Evolutionary conservation across 2,113 vertebrate genomes (phyloP).

Genomic region (Pollimyrus isidori): DNA sequence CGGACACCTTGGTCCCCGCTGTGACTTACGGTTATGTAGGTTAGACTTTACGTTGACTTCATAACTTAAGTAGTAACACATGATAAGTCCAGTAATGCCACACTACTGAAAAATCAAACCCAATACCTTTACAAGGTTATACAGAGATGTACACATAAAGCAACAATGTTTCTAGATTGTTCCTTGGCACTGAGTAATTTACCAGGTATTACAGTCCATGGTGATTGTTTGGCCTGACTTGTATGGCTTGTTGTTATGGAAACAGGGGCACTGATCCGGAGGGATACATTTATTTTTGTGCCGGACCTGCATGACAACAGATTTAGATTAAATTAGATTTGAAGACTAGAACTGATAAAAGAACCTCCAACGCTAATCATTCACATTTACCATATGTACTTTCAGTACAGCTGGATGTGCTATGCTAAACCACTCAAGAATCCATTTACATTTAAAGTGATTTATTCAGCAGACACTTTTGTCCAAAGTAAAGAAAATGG

Average conservation of each 20-base stretch:
- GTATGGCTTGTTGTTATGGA: slow-evolving; percentile 79
- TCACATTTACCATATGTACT: not conserved
- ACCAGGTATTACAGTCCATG: slow-evolving; percentile 90
- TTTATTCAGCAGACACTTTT: not conserved
- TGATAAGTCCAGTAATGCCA: not conserved
- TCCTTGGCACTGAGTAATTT: slow-evolving; percentile 33
- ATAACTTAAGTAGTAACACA: not conserved
- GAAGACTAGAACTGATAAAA: not conserved
- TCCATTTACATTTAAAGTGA: not conserved
- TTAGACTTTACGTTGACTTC: not conserved
- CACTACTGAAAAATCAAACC: not conserved
- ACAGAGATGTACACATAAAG: not conserved
- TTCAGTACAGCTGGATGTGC: not conserved
- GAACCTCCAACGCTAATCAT: not conserved
- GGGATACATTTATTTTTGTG: slow-evolving; percentile 72
- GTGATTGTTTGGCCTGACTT: slow-evolving; percentile 65
- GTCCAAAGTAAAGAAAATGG: not conserved
- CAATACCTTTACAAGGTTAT: not conserved
- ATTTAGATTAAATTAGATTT: slow-evolving; percentile 5
- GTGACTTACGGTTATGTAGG: not conserved
- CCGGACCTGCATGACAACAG: slow-evolving; percentile 66
- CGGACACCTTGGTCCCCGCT: not conserved
- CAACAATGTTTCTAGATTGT: not conserved
- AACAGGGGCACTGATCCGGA: slow-evolving; percentile 82
- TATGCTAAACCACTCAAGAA: not conserved